phyloP scores from a whole-genome alignment of 2,797 vertebrate genomes.

The Oreortyx pictus region DNA sequence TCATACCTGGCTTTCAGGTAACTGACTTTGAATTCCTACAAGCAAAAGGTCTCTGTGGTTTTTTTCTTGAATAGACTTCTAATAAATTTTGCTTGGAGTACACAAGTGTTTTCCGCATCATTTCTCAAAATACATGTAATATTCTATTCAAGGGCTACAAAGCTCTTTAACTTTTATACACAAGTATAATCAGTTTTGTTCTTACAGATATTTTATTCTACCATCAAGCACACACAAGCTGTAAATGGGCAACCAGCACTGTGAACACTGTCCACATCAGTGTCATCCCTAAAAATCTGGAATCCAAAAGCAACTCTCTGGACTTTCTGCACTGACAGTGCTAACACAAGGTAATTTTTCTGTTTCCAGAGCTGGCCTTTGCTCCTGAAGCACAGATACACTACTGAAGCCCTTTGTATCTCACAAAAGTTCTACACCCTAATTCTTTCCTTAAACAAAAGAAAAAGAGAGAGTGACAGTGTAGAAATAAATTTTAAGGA shows the following conservation, averaged over 20 bases:
- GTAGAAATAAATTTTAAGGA: background rate
- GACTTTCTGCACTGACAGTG: background rate
- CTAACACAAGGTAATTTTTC: background rate
- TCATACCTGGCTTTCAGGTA: slow-evolving; percentile 80
- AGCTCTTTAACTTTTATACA: background rate
- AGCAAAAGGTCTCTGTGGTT: slow-evolving; percentile 83
- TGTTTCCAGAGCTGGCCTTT: background rate
- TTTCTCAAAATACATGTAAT: background rate
- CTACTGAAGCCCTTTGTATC: background rate
- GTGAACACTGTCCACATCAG: background rate
- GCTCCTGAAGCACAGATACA: background rate
- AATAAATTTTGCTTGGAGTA: slow-evolving; percentile 93
- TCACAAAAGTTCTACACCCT: background rate
- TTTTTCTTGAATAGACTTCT: slow-evolving; percentile 87
- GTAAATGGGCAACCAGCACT: background rate
- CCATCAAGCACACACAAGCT: background rate
- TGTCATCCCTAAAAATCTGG: background rate
- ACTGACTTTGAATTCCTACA: slow-evolving; percentile 83
- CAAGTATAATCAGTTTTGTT: background rate
- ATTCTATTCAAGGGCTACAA: background rate
- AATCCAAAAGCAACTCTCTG: background rate
- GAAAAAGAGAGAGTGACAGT: background rate
- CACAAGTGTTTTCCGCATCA: slow-evolving; percentile 52
- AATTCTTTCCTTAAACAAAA: background rate
- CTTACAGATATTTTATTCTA: background rate